A percentile compares a stretch with the other conserved stretches of the same genome.
These are phyloP conservation scores for Laspeyria flexula DNA, from an alignment of 2,888 invertebrate genomes.

Conservation along the genomic window DNA sequence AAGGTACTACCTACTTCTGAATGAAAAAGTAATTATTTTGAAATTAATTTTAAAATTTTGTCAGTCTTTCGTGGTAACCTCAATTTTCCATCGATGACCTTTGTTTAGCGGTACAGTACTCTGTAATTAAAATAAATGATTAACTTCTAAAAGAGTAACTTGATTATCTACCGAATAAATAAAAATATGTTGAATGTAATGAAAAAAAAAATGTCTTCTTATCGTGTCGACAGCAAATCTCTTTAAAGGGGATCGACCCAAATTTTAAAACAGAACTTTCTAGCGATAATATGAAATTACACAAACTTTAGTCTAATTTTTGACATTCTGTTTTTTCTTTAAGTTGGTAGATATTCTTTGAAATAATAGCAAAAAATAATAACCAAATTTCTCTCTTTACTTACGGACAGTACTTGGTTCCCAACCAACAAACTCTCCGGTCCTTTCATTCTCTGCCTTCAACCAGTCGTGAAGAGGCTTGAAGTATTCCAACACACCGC, in stretches of 20 bases:
- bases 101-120: constrained; percentile 75
- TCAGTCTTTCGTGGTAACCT: constrained; percentile 61
- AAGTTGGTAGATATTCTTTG: too few relatives aligned
- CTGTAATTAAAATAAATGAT: constrained; percentile 51
- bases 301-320: too few relatives aligned
- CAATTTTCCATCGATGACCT: constrained; percentile 60
- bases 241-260: too few relatives aligned
- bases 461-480: constrained; percentile 89
- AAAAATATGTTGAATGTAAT: too few relatives aligned
- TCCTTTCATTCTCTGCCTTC: constrained; percentile 87
- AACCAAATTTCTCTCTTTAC: constrained; percentile 37
- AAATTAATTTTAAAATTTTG: too few relatives aligned
- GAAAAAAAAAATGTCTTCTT: too few relatives aligned
- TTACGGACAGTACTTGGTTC: constrained; percentile 77
- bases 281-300: too few relatives aligned
- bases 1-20: too few relatives aligned
- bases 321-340: too few relatives aligned
- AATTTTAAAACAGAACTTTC: too few relatives aligned
- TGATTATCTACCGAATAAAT: neutral
- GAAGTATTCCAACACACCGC: constrained; percentile 90
- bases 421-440: constrained; percentile 87
- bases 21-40: too few relatives aligned
- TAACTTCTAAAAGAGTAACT: neutral
- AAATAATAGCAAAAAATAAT: neutral
- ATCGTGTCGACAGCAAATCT: too few relatives aligned